A percentile compares a stretch with the other conserved stretches of the same genome.
Evolutionary conservation across 2,113 vertebrate species (phyloP).

Genomic region (Rhombomys opimus): DNA sequence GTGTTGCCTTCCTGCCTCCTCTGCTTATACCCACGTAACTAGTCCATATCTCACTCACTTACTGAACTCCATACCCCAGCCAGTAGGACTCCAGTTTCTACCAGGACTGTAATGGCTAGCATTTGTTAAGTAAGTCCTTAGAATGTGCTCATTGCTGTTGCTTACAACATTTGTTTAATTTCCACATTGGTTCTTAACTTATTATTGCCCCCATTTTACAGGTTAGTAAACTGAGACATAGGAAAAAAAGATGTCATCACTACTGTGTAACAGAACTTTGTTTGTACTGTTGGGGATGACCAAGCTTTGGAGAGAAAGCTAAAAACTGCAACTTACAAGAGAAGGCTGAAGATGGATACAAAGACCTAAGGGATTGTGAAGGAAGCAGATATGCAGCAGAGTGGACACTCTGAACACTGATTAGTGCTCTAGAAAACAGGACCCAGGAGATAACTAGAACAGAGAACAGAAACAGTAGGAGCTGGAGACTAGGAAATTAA

Average conservation of each 20-base stretch:
- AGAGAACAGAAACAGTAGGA: background rate
- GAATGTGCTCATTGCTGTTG: background rate
- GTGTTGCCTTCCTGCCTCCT: background rate
- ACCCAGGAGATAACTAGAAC: background rate
- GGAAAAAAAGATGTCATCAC: background rate
- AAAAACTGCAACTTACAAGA: background rate
- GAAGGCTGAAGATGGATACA: background rate
- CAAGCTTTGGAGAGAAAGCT: background rate
- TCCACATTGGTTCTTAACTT: background rate
- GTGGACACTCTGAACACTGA: background rate
- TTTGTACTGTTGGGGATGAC: slow-evolving; percentile 1
- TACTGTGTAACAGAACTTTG: background rate
- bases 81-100: background rate
- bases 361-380: background rate
- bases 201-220: background rate
- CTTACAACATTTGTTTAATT: background rate
- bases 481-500: background rate
- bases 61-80: background rate
- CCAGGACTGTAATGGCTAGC: background rate
- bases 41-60: background rate
- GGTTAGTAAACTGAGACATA: background rate
- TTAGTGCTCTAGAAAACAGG: background rate
- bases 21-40: background rate
- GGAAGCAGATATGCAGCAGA: background rate
- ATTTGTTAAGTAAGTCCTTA: background rate